phyloP scores from a whole-genome alignment of 2,888 invertebrate species.

The Amaurobius ferox region DNA sequence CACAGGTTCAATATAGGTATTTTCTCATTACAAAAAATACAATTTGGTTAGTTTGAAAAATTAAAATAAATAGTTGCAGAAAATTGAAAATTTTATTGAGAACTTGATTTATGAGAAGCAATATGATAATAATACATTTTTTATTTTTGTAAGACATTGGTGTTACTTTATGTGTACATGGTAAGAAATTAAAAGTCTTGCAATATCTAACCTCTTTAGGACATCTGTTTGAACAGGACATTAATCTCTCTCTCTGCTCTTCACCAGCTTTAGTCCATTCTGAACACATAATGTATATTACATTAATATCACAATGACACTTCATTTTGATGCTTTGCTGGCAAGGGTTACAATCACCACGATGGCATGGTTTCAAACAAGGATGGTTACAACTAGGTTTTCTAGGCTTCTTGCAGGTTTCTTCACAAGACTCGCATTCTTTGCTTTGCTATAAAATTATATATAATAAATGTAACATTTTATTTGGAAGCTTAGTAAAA shows the following conservation, averaged over 20 bases:
- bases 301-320: constrained; percentile 90
- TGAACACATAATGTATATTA: constrained; percentile 85
- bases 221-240: constrained; percentile 89
- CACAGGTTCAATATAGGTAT: no score
- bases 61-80: no score
- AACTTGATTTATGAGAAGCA: no score
- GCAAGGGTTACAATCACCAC: constrained; percentile 87
- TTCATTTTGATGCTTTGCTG: constrained; percentile 83
- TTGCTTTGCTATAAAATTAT: constrained; percentile 73
- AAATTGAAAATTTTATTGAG: no score
- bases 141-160: no score
- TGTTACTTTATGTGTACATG: no score
- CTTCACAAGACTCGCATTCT: constrained; percentile 76
- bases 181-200: not conserved
- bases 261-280: constrained; percentile 81
- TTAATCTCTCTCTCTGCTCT: constrained; percentile 78
- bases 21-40: no score
- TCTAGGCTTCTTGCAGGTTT: constrained; percentile 81
- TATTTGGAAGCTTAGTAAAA: no score
- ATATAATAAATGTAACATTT: no score
- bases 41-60: no score
- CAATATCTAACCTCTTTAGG: constrained; percentile 84
- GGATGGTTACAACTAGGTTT: constrained; percentile 84
- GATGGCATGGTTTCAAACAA: constrained; percentile 82
- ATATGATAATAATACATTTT: no score